Evolutionary conservation across 37 sponge, comb jelly and placozoan genomes (phyloP), one percentile per base, ranked within the genome.

Genomic region (Ephydatia muelleri): DNA sequence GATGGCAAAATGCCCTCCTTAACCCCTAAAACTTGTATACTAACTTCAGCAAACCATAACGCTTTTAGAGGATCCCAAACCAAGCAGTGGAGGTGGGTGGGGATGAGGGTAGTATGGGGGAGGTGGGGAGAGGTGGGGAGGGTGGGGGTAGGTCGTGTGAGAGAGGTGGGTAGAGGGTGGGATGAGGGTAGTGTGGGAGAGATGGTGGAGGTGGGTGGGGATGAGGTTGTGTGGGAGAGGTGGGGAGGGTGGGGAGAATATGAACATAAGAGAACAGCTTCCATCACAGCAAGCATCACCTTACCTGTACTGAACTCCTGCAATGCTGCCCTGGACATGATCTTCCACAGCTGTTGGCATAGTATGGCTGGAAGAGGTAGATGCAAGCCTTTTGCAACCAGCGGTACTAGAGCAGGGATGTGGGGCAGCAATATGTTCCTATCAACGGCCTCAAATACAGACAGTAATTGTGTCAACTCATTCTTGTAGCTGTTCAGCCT

Each of bases 271-370:
- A n/a, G n/a, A n/a, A n/a, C n/a, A n/a, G n/a, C n/a, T 22, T 21
- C 11, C 47, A 75, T 75, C 9, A 75, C 8, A 75, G 11, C 11
- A 34, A 31, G 75, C 4, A 38, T 25, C 19, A 21, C 47, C 9
- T 9, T 40, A 87, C 88, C 88, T n/a, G 76, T n/a, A 2, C 19
- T 75, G 77, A 82, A 87, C 13, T 87, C 82, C 38, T 29, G 25
- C 35, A 87, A 68, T 9, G 82, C 88, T 0, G 75, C 67, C n/a
- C 47, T 70, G 0, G 57, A 29, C 70, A 87, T 68, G 38, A 68
- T 31, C 9, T 39, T 32, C 91, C 88, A 91, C 28, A 79, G 73
- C 72, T 39, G 65, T 29, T 70, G 43, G 69, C 87, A 86, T 40
- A 72, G 68, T 13, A 37, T 32, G 25, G 32, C 25, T 8, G 69